Evolutionary conservation across 2,113 vertebrate species (phyloP), one percentile per base, ranked within the genome.

Genomic region (Microcebus ravelobensis): DNA sequence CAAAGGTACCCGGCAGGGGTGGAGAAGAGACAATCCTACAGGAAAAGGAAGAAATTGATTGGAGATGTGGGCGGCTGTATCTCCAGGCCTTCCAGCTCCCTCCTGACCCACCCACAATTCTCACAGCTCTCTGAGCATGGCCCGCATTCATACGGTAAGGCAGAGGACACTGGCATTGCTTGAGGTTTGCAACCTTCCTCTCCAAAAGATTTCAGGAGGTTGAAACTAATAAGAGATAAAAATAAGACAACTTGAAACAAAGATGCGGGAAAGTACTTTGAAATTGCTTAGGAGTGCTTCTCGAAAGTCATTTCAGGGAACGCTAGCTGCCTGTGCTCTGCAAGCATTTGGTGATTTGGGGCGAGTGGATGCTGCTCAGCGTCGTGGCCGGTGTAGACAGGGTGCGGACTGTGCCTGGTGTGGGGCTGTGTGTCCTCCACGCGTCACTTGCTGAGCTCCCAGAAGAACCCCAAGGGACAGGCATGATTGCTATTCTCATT

Each of bases 1-100:
- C 4, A 13, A 65, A 63, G 57, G 14, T 8, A 0, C 12, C 2
- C 0, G 11, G 8, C 1, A 6, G 70, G 6, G 29, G 20, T 3
- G 14, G 23, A 15, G 3, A 34, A 23, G 59, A 4, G 73, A 8
- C 21, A 36, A 5, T 61, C n/a, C 73, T 34, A 3, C 11, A 9
- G 25, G 45, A 31, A 73, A 6, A 7, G 25, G 48, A 3, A 36
- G 63, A 50, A 34, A 23, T 3, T 27, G 8, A 39, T 70, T 15
- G 3, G 39, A 42, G 59, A 8, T 0, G 31, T 6, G 9, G 17
- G 65, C 2, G 36, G 2, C 1, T 0, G 34, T 45, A 23, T 11
- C 3, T 9, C 55, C 10, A 12, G 18, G 17, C 36, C 73, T 42
- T 0, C 7, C 61, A 21, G 21, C 2, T 0, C 6, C 0, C 45